These are phyloP conservation scores for Emydura subglobosa DNA, from an alignment of 2,113 vertebrate genomes.

Conservation along the genomic window DNA sequence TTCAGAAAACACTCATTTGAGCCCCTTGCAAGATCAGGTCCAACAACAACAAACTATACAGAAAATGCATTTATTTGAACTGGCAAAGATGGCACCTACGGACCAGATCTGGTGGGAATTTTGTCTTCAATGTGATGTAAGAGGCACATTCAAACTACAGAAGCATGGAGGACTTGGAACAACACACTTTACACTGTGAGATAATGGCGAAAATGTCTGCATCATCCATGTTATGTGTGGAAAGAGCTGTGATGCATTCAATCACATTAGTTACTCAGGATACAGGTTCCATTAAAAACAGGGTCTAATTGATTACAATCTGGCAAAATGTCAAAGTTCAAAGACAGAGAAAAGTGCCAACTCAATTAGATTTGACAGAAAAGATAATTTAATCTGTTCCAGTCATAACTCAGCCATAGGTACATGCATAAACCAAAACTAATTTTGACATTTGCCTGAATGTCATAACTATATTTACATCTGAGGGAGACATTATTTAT, in stretches of 20 bases:
- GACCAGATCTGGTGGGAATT: background rate
- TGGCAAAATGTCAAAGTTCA: conserved; percentile 9
- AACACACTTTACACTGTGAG: background rate
- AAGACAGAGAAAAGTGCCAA: background rate
- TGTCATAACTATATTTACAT: fast-evolving
- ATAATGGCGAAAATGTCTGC: background rate
- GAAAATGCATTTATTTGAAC: background rate
- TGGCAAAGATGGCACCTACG: background rate
- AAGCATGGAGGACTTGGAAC: background rate
- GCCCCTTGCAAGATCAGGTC: background rate
- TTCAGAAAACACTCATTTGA: background rate
- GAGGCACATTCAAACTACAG: background rate
- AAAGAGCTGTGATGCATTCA: background rate
- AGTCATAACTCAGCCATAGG: background rate
- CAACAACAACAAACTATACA: background rate
- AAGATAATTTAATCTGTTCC: background rate
- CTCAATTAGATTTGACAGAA: background rate
- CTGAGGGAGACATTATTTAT: background rate
- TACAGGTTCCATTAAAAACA: background rate
- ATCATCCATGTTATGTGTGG: background rate
- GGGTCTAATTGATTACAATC: background rate
- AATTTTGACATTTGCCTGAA: background rate
- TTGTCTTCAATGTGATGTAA: background rate
- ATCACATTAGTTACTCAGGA: background rate
- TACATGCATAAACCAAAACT: background rate